These are phyloP conservation scores for Setipinna tenuifilis DNA, from an alignment of 2,797 vertebrate genomes.

Conservation along the genomic window DNA sequence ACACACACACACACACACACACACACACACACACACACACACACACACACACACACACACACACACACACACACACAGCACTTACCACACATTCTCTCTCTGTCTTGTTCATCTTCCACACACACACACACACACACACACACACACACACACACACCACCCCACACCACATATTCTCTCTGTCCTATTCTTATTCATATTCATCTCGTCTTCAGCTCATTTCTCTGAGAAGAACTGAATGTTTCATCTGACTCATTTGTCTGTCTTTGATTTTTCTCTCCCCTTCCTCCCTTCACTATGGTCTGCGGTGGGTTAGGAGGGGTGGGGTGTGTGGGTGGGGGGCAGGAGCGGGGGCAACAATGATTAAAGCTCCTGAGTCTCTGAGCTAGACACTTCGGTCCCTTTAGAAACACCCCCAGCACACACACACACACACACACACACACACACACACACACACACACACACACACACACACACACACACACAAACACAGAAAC, in stretches of 20 bases:
- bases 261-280: neutral
- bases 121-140: neutral
- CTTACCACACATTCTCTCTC: too few species aligned
- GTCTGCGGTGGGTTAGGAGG: neutral
- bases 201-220: neutral
- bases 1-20: neutral
- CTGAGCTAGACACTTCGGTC: neutral
- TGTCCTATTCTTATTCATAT: neutral
- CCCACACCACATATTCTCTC: neutral
- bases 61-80: neutral
- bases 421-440: neutral
- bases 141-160: conserved; percentile 1
- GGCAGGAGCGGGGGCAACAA: neutral
- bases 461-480: too few species aligned
- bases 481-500: too few species aligned
- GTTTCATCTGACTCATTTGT: conserved; percentile 4
- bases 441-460: too few species aligned
- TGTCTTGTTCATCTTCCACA: neutral
- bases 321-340: neutral
- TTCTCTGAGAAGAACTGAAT: neutral
- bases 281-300: neutral
- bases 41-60: neutral
- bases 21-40: conserved; percentile 7
- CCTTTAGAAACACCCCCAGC: neutral
- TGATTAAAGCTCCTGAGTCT: conserved; percentile 14